Evolutionary conservation across 2,888 invertebrate genomes (phyloP), one percentile per base, ranked within the genome.

Genomic region (Himalopsyche kuldschensis): DNA sequence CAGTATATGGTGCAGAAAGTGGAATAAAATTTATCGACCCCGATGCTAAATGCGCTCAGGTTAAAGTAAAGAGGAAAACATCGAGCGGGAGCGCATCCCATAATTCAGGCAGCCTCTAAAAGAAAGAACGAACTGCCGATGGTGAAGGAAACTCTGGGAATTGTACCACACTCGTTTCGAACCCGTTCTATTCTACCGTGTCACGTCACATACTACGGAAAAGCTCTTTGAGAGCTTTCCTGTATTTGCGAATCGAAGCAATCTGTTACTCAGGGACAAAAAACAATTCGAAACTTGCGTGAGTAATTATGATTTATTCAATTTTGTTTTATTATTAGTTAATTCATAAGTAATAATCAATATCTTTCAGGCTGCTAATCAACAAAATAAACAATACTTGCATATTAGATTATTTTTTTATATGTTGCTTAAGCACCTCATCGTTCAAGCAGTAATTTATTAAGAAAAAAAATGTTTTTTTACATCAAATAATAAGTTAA

Each of bases 111-210:
- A 15, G 77, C 32, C 80, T 63, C 48, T 63, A 55, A 35, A 80
- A 80, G 48, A 80, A 80, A 63, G 80, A 80, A 55, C 80, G 63
- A 63, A 63, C 63, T 63, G 55, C 75, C 75, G 75, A 75, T 75
- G 30, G 75, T 32, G 75, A 75, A 75, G 75, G 30, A 75, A 75
- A 75, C 32, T 75, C 30, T n/a, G 55, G 55, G 24, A 55, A 20
- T 55, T 55, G 55, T 55, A 55, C 55, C 55, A 55, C 55, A 55
- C 24, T 55, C 55, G 55, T 20, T 20, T 6, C 24, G 10, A n/a
- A 55, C 20, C 10, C n/a, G 55, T 55, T 55, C 55, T 55, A 55
- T 10, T 11, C 55, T 55, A 55, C 55, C 20, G 55, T 55, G 55
- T 55, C 55, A 55, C 55, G 55, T 55, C 55, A 55, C 55, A 55